A percentile compares a stretch with the other conserved stretches of the same genome.
Evolutionary conservation across 2,113 vertebrate genomes (phyloP).

Genomic region (Brachyhypopomus gauderio): DNA sequence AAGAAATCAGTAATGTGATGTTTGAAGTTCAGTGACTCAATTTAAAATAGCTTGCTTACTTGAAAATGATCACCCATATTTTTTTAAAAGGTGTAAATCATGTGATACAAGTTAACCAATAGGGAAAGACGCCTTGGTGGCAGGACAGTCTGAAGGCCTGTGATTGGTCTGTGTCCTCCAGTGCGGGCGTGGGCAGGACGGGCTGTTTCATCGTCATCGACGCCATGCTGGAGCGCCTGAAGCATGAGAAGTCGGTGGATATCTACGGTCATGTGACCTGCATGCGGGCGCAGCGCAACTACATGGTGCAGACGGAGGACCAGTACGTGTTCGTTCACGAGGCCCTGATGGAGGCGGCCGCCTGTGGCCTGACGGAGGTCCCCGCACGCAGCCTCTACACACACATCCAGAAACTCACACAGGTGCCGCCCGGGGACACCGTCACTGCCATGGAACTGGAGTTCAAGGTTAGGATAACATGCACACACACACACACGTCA

Average conservation of each 20-base stretch:
- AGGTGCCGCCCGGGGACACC: slow-evolving; percentile 83
- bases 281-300: slow-evolving; percentile 96
- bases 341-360: slow-evolving; percentile 89
- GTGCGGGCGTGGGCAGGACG: slow-evolving; percentile 91
- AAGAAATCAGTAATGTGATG: no score
- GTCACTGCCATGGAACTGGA: slow-evolving; percentile 93
- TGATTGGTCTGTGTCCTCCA: slow-evolving; percentile 57
- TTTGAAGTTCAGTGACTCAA: no score
- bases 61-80: no score
- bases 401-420: slow-evolving; percentile 92
- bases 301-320: slow-evolving; percentile 98
- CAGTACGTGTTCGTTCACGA: slow-evolving; percentile 97
- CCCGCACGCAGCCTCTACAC: slow-evolving; percentile 88
- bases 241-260: slow-evolving; percentile 91
- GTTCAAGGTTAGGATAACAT: slow-evolving; percentile 84
- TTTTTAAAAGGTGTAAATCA: neutral
- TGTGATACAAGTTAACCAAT: neutral
- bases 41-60: no score
- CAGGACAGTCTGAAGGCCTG: no score
- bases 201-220: slow-evolving; percentile 95
- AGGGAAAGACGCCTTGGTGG: neutral
- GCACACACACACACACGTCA: neutral
- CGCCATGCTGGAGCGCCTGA: slow-evolving; percentile 96
- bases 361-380: slow-evolving; percentile 88
- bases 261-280: slow-evolving; percentile 94